phyloP scores from a whole-genome alignment of 2,113 vertebrate species.

The Pitta sordida region DNA sequence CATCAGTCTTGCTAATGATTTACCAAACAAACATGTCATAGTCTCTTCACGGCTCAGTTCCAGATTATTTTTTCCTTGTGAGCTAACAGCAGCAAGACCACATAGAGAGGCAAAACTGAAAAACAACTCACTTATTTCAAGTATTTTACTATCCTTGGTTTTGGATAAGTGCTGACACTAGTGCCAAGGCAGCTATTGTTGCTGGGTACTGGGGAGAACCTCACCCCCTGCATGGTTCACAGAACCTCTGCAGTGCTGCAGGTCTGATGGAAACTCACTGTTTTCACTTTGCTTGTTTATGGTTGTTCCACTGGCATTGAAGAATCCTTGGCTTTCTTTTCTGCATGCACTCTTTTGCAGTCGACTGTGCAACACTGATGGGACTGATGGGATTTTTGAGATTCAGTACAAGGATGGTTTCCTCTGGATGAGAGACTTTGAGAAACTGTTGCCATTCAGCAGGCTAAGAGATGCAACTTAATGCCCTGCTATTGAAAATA shows the following conservation, averaged over 20 bases:
- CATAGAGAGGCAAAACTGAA: neutral
- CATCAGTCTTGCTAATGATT: neutral
- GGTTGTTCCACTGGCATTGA: neutral
- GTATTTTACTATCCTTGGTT: neutral
- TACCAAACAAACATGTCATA: neutral
- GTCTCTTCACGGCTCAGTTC: neutral
- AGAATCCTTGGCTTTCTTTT: neutral
- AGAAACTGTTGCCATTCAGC: neutral
- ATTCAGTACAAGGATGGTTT: neutral
- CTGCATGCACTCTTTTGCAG: neutral
- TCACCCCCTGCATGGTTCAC: neutral
- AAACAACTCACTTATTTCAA: neutral
- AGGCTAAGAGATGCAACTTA: neutral
- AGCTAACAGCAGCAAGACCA: neutral
- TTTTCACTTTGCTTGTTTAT: neutral
- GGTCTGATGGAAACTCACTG: neutral
- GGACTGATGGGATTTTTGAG: neutral
- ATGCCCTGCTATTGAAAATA: neutral
- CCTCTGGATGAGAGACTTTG: neutral
- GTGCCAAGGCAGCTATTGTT: neutral
- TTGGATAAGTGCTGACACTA: neutral
- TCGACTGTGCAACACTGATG: rapidly evolving
- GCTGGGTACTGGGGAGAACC: neutral
- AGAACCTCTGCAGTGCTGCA: neutral
- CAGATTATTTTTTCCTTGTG: neutral